phyloP scores from a whole-genome alignment of 2,888 invertebrate genomes.

The Drosophila silvestris region DNA sequence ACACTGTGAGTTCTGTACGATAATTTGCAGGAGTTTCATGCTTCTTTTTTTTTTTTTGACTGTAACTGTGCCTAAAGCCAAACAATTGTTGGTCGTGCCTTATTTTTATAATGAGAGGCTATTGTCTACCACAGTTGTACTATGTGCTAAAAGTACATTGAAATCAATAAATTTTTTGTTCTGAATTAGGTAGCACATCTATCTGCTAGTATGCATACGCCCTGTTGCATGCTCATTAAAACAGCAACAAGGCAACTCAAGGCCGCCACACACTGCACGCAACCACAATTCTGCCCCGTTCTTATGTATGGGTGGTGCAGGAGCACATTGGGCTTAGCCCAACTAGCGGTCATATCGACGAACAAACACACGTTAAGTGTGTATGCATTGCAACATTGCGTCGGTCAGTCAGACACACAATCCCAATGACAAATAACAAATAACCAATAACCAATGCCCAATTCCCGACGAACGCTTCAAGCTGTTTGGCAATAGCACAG shows the following conservation, averaged over 20 bases:
- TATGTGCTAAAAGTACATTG: neutral
- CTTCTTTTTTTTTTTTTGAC: neutral
- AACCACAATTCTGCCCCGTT: constrained; percentile 3
- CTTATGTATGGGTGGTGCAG: neutral
- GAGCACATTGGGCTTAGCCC: constrained; percentile 17
- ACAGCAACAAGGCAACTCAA: constrained; percentile 8
- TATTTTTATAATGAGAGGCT: neutral
- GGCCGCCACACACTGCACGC: neutral
- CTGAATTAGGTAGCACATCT: constrained; percentile 11
- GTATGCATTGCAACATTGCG: neutral
- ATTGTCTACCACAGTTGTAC: neutral
- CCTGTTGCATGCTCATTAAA: constrained; percentile 33
- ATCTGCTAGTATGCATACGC: constrained; percentile 2
- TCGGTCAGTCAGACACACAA: neutral
- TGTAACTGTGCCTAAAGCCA: neutral
- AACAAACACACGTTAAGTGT: neutral
- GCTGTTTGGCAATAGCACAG: neutral
- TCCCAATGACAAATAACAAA: neutral
- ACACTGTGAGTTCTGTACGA: neutral
- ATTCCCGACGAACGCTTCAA: neutral
- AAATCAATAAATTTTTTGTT: too few species aligned
- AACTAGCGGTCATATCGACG: constrained; percentile 14
- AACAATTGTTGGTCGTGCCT: neutral
- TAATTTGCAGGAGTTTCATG: neutral
- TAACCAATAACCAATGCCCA: neutral